Percentiles rank a stretch among this genome's conserved stretches.
Conservation (phyloP, 1,140 invertebrate species). For the Lethrus apterus region DNA sequence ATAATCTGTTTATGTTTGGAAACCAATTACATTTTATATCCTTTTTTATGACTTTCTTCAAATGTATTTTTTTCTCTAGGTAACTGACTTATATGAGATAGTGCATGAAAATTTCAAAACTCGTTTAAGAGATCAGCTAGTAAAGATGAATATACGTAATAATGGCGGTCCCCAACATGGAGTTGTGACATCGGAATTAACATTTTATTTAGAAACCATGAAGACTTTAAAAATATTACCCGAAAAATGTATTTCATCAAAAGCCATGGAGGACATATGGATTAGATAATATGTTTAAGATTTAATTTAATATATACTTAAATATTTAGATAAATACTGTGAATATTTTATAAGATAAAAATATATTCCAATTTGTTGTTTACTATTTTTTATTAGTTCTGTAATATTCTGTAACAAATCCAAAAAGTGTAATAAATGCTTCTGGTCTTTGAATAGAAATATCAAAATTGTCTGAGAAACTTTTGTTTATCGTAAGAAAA, state of each 20-base stretch:
- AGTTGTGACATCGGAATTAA: slow-evolving; percentile 89
- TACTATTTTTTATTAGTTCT: slow-evolving; percentile 13
- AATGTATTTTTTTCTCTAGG: slow-evolving; percentile 29
- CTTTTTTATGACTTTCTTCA: neutral
- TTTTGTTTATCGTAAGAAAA: too few relatives aligned
- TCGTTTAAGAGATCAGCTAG: slow-evolving; percentile 73
- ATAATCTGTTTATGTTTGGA: slow-evolving; percentile 11
- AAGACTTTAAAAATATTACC: slow-evolving; percentile 77
- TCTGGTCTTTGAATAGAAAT: too few relatives aligned
- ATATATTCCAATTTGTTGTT: slow-evolving; percentile 9
- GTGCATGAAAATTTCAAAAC: slow-evolving; percentile 85
- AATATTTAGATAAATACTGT: slow-evolving; percentile 6
- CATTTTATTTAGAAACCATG: slow-evolving; percentile 90
- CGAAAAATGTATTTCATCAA: slow-evolving; percentile 60
- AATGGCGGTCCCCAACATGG: slow-evolving; percentile 95
- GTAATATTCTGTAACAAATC: too few relatives aligned
- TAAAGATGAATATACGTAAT: slow-evolving; percentile 82
- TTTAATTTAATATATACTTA: slow-evolving; percentile 1
- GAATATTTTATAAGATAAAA: slow-evolving; percentile 2
- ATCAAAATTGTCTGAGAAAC: too few relatives aligned
- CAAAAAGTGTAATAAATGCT: too few relatives aligned
- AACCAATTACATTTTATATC: neutral
- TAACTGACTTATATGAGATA: slow-evolving; percentile 68
- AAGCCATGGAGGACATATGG: slow-evolving; percentile 75
- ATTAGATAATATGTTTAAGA: slow-evolving; percentile 46